A percentile compares a stretch with the other conserved stretches of the same genome.
phyloP scores from a whole-genome alignment of 2,113 vertebrate species.

The Chiloscyllium plagiosum region DNA sequence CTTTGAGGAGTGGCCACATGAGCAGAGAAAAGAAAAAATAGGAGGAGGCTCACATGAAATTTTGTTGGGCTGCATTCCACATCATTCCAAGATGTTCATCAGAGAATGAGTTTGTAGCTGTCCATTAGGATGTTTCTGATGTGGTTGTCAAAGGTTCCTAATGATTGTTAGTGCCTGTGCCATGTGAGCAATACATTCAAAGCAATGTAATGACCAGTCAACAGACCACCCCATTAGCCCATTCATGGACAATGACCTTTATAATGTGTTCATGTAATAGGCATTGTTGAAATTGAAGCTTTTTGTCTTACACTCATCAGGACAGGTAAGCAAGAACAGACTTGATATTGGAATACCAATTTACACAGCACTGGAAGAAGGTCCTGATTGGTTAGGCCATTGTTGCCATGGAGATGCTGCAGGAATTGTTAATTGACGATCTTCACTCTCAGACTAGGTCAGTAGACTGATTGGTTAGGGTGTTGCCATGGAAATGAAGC shows the following conservation, averaged over 20 bases:
- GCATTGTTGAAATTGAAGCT: background rate
- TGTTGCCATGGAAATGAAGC: too few species aligned
- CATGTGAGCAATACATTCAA: background rate
- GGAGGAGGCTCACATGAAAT: background rate
- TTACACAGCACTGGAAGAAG: too few species aligned
- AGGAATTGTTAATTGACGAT: too few species aligned
- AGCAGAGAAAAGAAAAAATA: background rate
- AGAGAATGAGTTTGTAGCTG: background rate
- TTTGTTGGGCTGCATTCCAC: background rate
- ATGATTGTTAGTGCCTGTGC: background rate
- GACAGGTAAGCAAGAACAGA: too few species aligned
- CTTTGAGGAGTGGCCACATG: background rate
- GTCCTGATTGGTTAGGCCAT: too few species aligned
- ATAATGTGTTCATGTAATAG: background rate
- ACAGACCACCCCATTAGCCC: background rate
- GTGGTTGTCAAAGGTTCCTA: background rate
- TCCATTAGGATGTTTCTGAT: background rate
- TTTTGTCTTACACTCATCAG: too few species aligned
- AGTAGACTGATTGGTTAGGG: too few species aligned
- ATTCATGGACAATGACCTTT: background rate
- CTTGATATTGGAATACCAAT: too few species aligned
- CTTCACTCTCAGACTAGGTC: too few species aligned
- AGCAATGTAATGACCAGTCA: background rate
- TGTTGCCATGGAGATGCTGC: too few species aligned
- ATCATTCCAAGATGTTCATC: background rate